Percentiles rank a stretch among this genome's conserved stretches.
Evolutionary conservation across 2,888 invertebrate species (phyloP).

Genomic region (Leucophora obtusa): DNA sequence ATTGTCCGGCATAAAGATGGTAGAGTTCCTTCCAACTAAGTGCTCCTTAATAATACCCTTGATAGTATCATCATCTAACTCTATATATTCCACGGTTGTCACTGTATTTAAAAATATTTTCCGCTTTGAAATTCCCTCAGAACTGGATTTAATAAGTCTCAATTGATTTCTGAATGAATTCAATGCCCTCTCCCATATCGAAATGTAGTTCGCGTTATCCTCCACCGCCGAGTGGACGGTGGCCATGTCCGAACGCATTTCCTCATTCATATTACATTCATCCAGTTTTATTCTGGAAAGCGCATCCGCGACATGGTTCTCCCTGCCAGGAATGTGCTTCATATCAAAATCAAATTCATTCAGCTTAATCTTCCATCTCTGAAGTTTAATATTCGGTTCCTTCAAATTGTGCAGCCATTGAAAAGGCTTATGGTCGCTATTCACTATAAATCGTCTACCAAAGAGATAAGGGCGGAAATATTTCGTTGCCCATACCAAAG

Average conservation of each 20-base stretch:
- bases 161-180: constrained; percentile 47
- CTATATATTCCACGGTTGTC: constrained; percentile 36
- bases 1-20: constrained; percentile 38
- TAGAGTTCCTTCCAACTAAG: constrained; percentile 25
- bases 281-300: constrained; percentile 46
- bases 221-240: constrained; percentile 44
- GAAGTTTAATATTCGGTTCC: constrained; percentile 24
- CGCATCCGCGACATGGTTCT: constrained; percentile 51
- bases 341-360: constrained; percentile 34
- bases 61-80: no score
- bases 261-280: constrained; percentile 46
- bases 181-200: no score
- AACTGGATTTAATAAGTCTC: constrained; percentile 25
- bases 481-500: constrained; percentile 36
- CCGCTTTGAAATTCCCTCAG: neutral
- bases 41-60: constrained; percentile 34
- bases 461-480: no score
- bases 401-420: no score
- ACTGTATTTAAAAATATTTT: constrained; percentile 39
- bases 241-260: constrained; percentile 29
- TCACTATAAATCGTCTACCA: no score
- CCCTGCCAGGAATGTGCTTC: constrained; percentile 40
- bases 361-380: constrained; percentile 24
- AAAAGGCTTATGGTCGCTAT: no score
- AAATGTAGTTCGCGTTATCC: constrained; percentile 36